Conservation (phyloP, 2,888 invertebrate species). For the Ophion slaviceki region DNA sequence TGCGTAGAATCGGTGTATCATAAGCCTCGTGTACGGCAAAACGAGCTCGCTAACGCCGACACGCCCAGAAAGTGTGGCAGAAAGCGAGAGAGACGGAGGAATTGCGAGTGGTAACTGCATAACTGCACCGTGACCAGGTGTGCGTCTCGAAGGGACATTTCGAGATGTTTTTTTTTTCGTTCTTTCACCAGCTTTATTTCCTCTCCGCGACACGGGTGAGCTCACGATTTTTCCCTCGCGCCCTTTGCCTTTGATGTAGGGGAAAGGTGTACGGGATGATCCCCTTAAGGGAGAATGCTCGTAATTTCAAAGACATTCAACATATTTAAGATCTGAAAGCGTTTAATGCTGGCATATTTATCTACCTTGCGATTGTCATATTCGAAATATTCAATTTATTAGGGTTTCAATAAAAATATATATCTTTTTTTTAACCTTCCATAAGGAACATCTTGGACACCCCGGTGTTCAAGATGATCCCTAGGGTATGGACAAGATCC, state of each 20-base stretch:
- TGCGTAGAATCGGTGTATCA: conserved; percentile 53
- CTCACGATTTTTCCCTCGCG: conserved; percentile 30
- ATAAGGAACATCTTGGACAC: too few relatives aligned
- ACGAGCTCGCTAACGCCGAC: conserved; percentile 61
- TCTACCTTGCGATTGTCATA: too few relatives aligned
- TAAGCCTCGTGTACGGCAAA: conserved; percentile 50
- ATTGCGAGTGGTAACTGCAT: conserved; percentile 58
- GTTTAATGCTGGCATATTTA: too few relatives aligned
- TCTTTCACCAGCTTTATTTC: conserved; percentile 38
- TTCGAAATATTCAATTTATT: too few relatives aligned
- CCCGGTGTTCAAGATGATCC: too few relatives aligned
- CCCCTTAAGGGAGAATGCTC: too few relatives aligned
- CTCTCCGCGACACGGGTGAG: conserved; percentile 19
- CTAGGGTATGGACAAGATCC: too few relatives aligned
- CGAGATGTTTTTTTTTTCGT: conserved; percentile 67
- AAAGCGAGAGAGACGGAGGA: conserved; percentile 36
- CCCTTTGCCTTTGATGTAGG: not conserved
- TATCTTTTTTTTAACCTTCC: too few relatives aligned
- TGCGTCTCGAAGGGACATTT: conserved; percentile 69
- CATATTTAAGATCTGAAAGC: too few relatives aligned
- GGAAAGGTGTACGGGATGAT: too few relatives aligned
- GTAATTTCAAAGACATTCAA: too few relatives aligned
- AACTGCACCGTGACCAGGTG: conserved; percentile 74
- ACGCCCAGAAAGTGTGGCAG: conserved; percentile 62
- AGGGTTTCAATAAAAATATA: too few relatives aligned